Conservation (phyloP, 1,140 invertebrate species). For the Camponotus floridanus region DNA sequence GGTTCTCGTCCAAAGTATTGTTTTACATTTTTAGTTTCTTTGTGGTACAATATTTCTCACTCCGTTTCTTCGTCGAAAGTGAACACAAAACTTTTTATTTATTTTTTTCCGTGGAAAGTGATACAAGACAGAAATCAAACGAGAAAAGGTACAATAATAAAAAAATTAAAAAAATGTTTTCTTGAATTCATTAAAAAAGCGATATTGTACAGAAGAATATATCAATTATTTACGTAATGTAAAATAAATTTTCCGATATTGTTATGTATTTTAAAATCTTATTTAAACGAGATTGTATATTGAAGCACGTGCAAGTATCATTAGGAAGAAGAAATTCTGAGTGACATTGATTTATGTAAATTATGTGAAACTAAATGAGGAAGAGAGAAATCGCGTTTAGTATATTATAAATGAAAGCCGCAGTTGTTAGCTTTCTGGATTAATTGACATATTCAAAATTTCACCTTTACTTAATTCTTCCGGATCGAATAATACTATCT, state of each 20-base stretch:
- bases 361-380: not conserved
- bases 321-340: not conserved
- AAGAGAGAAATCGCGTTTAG: not conserved
- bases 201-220: not conserved
- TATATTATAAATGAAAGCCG: not conserved
- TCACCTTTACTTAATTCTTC: not conserved
- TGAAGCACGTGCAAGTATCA: not conserved
- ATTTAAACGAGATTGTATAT: not conserved
- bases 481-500: not conserved
- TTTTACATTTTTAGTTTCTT: conserved; percentile 12
- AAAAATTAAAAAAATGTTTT: not conserved
- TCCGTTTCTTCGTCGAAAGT: not conserved
- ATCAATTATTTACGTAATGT: not conserved
- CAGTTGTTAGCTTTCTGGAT: not conserved
- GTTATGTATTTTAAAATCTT: not conserved
- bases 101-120: not conserved
- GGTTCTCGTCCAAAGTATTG: conserved; percentile 13
- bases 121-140: conserved; percentile 7
- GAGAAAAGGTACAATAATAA: not conserved
- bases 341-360: not conserved
- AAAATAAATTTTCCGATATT: not conserved
- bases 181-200: not conserved
- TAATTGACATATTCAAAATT: not conserved
- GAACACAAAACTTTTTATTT: not conserved
- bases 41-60: conserved; percentile 2